Evolutionary conservation across 2,113 vertebrate species (phyloP).

Genomic region (Anolis sagrei): DNA sequence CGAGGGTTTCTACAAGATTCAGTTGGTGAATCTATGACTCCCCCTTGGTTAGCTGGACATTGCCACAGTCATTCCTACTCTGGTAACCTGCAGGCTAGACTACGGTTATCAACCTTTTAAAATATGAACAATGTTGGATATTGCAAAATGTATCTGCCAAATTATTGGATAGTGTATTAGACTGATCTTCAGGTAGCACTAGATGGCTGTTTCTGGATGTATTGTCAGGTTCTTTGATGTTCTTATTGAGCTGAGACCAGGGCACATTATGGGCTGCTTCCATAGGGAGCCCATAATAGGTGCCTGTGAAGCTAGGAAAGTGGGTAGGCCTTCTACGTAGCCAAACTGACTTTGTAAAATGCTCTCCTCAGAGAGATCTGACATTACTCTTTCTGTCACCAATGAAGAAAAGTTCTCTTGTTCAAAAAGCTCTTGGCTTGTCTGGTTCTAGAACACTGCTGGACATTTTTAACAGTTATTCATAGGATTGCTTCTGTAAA

Average conservation of each 20-base stretch:
- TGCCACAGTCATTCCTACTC: neutral
- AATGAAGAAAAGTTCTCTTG: neutral
- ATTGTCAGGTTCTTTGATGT: neutral
- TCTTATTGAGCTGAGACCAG: neutral
- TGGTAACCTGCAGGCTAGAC: neutral
- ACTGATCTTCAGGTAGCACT: neutral
- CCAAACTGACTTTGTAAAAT: neutral
- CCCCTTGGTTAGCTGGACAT: neutral
- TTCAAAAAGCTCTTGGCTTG: neutral
- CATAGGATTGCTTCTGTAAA: no score
- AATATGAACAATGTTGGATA: neutral
- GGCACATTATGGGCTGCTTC: no score
- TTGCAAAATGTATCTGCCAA: neutral
- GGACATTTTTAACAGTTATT: no score
- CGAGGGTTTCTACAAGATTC: neutral
- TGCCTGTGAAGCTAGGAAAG: neutral
- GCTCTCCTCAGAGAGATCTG: neutral
- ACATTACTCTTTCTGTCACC: neutral
- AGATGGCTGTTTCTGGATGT: neutral
- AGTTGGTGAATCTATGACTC: neutral
- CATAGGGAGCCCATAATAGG: neutral
- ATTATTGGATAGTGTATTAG: neutral
- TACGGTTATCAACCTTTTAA: neutral
- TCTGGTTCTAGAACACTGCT: neutral
- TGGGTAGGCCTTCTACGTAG: neutral